Evolutionary conservation across 2,113 vertebrate genomes (phyloP).

Genomic region (Drymodes brunneopygia): DNA sequence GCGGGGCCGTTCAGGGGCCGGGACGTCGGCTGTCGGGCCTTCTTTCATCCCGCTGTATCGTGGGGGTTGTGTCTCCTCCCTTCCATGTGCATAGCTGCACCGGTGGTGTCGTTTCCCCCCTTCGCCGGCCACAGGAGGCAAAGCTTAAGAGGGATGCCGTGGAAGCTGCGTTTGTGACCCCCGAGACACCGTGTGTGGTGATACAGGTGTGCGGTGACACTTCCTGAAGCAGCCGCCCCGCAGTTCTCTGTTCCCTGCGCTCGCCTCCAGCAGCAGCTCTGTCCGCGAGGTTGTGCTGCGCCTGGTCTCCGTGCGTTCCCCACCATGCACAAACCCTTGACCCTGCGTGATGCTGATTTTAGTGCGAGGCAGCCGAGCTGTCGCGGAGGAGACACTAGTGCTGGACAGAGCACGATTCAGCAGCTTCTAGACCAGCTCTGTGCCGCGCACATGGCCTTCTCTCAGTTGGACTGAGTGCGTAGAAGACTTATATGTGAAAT

Average conservation of each 20-base stretch:
- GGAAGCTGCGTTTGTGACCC: background rate
- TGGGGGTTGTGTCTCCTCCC: too few relatives aligned
- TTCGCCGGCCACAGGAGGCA: background rate
- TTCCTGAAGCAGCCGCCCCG: too few relatives aligned
- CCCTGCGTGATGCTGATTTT: rapidly evolving
- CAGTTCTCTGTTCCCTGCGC: rapidly evolving
- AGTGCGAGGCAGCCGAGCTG: background rate
- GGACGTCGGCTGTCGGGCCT: background rate
- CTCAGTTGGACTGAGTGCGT: background rate
- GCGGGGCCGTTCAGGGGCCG: background rate
- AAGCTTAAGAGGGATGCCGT: too few relatives aligned
- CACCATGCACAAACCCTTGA: rapidly evolving
- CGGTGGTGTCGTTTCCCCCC: rapidly evolving
- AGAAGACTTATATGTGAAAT: background rate
- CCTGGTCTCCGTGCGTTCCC: background rate
- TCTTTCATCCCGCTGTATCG: rapidly evolving
- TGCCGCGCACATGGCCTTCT: background rate
- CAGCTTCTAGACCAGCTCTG: too few relatives aligned
- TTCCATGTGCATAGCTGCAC: rapidly evolving
- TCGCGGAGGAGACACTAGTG: background rate
- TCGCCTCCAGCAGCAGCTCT: background rate
- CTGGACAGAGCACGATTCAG: rapidly evolving
- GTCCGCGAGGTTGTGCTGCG: rapidly evolving
- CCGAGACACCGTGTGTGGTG: background rate
- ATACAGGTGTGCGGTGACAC: background rate